phyloP scores from a whole-genome alignment of 2,797 vertebrate genomes.

The Peromyscus melanophrys region DNA sequence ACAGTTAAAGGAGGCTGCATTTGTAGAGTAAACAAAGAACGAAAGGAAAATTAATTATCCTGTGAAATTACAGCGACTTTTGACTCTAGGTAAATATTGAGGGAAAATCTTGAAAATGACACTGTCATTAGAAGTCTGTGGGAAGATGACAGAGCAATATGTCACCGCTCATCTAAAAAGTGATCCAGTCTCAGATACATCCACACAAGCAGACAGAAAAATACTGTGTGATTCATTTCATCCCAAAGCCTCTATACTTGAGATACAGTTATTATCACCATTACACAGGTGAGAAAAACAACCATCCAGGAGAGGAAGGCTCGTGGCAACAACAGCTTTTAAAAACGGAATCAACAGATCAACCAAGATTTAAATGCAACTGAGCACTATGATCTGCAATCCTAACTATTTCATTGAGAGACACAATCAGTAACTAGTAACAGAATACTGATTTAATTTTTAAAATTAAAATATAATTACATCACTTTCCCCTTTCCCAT shows the following conservation, averaged over 20 bases:
- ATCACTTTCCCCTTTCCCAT: neutral
- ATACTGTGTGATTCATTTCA: conserved; percentile 7
- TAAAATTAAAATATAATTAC: neutral
- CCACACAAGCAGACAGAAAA: neutral
- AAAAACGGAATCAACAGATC: neutral
- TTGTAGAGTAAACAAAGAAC: neutral
- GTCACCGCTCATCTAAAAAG: neutral
- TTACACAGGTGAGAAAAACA: conserved; percentile 10
- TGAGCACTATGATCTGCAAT: neutral
- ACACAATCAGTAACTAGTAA: neutral
- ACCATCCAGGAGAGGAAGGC: neutral
- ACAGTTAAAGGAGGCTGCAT: neutral
- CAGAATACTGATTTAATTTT: neutral
- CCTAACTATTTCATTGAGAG: neutral
- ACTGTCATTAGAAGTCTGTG: neutral
- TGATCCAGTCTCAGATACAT: neutral
- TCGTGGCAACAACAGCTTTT: neutral
- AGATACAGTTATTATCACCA: neutral
- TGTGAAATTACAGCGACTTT: neutral
- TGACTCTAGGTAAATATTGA: neutral
- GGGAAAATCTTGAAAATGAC: neutral
- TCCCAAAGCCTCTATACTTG: neutral
- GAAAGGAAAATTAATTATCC: conserved; percentile 12
- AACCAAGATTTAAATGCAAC: neutral
- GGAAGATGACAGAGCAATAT: neutral